phyloP scores from a whole-genome alignment of 2,113 vertebrate species.

The Corythoichthys haematopterus region DNA sequence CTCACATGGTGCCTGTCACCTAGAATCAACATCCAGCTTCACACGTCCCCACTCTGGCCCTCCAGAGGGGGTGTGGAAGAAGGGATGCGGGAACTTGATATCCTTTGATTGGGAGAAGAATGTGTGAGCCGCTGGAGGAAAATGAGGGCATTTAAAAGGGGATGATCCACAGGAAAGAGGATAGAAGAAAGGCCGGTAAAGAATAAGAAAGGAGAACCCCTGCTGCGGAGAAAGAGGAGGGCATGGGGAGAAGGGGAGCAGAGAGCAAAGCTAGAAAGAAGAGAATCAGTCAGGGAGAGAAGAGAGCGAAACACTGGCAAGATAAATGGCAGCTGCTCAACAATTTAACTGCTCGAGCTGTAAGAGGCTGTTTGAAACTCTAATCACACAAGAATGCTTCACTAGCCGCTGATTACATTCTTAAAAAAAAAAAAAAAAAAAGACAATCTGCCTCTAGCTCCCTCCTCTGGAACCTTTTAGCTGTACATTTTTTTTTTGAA shows the following conservation, averaged over 20 bases:
- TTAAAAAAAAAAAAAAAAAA: conserved; percentile 17
- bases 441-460: conserved; percentile 75
- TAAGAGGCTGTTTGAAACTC: conserved; percentile 21
- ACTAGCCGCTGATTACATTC: conserved; percentile 45
- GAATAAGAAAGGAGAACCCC: conserved; percentile 6
- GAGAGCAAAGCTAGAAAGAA: conserved; percentile 2
- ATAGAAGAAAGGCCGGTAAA: background rate
- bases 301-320: background rate
- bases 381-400: conserved; percentile 48
- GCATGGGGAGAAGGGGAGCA: background rate
- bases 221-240: conserved; percentile 7
- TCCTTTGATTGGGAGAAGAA: conserved; percentile 14
- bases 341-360: conserved; percentile 18
- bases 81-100: background rate
- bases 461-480: conserved; percentile 82
- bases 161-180: background rate
- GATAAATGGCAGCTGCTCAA: conserved; percentile 28
- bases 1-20: conserved; percentile 65
- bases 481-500: conserved; percentile 60
- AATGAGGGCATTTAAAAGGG: background rate
- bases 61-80: conserved; percentile 11
- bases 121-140: background rate
- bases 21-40: conserved; percentile 65
- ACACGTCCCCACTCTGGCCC: conserved; percentile 44
- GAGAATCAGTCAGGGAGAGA: conserved; percentile 7